These are phyloP conservation scores for Caenorhabditis tropicalis DNA, from an alignment of 1,140 invertebrate species.

Conservation along the genomic window DNA sequence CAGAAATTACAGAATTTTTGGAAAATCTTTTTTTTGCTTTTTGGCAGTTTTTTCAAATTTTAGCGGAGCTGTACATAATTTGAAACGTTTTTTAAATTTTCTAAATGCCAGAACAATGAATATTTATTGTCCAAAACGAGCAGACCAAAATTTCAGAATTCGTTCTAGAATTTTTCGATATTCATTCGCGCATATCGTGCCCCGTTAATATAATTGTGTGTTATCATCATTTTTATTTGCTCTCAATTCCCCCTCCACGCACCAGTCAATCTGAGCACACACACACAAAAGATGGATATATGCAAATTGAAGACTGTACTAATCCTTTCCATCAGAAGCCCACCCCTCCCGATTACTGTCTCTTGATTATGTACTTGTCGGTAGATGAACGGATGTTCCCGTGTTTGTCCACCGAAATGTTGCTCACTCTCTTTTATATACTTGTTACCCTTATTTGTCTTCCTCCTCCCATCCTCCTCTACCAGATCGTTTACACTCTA, in stretches of 20 bases:
- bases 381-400: background rate
- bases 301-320: conserved; percentile 42
- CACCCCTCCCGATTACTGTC: background rate
- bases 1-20: too few species aligned
- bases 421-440: background rate
- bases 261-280: conserved; percentile 41
- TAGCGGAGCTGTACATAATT: too few species aligned
- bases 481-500: background rate
- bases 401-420: conserved; percentile 8
- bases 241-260: conserved; percentile 1
- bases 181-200: too few species aligned
- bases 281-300: background rate
- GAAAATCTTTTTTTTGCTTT: too few species aligned
- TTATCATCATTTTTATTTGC: conserved; percentile 1
- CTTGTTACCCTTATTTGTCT: conserved; percentile 42
- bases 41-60: too few species aligned
- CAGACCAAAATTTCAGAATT: too few species aligned
- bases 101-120: too few species aligned
- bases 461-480: background rate
- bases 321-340: background rate
- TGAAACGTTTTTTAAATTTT: too few species aligned
- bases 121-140: too few species aligned
- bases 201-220: background rate
- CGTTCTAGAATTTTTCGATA: too few species aligned
- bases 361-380: conserved; percentile 4